Percentiles rank a stretch among this genome's conserved stretches.
Conservation (phyloP, 2,888 invertebrate genomes). For the Scaptomyza polygonia region DNA sequence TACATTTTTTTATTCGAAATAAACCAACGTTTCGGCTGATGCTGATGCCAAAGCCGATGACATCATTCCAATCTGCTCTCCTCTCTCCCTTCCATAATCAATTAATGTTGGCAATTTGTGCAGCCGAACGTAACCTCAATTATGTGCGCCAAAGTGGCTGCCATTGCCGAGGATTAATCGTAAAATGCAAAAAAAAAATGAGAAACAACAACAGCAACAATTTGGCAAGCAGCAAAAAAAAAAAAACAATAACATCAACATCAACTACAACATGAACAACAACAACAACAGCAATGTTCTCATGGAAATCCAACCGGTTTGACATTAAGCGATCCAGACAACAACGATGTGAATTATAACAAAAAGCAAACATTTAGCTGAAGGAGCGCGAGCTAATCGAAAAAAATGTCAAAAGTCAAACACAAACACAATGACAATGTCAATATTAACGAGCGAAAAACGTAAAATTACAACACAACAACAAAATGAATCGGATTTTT, state of each 20-base stretch:
- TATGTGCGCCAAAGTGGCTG: conserved; percentile 74
- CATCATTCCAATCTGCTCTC: conserved; percentile 19
- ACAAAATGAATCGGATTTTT: conserved; percentile 13
- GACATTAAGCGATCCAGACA: conserved; percentile 52
- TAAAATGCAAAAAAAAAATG: conserved; percentile 47
- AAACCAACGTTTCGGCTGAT: conserved; percentile 14
- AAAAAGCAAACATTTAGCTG: conserved; percentile 64
- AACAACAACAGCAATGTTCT: conserved; percentile 23
- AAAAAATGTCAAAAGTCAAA: conserved; percentile 71
- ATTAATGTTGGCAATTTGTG: conserved; percentile 79
- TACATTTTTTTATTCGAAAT: conserved; percentile 58
- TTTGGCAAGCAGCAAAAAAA: conserved; percentile 48
- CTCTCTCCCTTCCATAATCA: conserved; percentile 56
- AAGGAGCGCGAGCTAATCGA: conserved; percentile 54
- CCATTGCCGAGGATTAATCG: conserved; percentile 69
- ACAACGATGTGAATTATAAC: conserved; percentile 65
- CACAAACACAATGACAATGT: conserved; percentile 51
- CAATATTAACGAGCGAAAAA: conserved; percentile 49
- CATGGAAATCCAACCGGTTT: conserved; percentile 34
- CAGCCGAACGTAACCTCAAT: conserved; percentile 77
- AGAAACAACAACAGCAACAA: conserved; percentile 55
- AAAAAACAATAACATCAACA: conserved; percentile 36
- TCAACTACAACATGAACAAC: conserved; percentile 1
- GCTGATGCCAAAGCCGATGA: conserved; percentile 17
- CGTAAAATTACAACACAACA: conserved; percentile 29